Base-by-base conservation (phyloP, 2,797 vertebrate species). In the Spondyliosoma cantharus region DNA sequence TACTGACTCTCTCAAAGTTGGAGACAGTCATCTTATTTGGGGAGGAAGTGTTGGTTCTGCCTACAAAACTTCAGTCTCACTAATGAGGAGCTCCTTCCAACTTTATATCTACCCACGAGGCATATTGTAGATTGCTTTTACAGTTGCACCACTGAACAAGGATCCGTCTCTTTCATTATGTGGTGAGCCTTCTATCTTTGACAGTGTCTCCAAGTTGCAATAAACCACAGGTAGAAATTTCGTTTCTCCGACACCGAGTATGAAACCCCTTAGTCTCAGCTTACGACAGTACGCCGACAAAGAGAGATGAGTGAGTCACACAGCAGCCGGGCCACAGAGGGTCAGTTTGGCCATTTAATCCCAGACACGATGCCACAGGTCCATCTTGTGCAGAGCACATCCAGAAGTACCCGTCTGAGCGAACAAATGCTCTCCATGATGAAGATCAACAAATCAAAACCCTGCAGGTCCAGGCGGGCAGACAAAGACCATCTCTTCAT, bases 401-500 rank as follows among this genome's bases (percentile, higher is more conserved):
- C 71, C 83, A 87, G 48, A 71, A 74, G 70, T 64, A 56, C 52
- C 65, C 45, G 19, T 69, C 80, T 68, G 71, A 54, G 76, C 32
- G 72, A 82, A 56, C 67, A 76, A 86, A 88, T 59, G 70, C 64
- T 20, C 46, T 48, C 65, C 20, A 5, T 48, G 72, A 81, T 75
- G 77, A 70, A 54, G 37, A 81, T 82, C 80, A 82, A 81, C 83
- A 89, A 86, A 86, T 90, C 76, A 87, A 37, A 37, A 37, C 85
- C 75, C 75, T 73, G 32, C 52, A 32, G 69, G 81, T 81, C 76
- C 62, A 1, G 71, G 62, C 24, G 9, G 61, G 58, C 65, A 68
- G 78, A 65, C 50, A 70, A 71, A 87, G 70, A 71, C 60, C 75
- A 52, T 68, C 59, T 74, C 83, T 80, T 82, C 56, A 46, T 42